A percentile compares a stretch with the other conserved stretches of the same genome.
Evolutionary conservation across 2,113 vertebrate species (phyloP).

Genomic region (Chiloscyllium plagiosum): DNA sequence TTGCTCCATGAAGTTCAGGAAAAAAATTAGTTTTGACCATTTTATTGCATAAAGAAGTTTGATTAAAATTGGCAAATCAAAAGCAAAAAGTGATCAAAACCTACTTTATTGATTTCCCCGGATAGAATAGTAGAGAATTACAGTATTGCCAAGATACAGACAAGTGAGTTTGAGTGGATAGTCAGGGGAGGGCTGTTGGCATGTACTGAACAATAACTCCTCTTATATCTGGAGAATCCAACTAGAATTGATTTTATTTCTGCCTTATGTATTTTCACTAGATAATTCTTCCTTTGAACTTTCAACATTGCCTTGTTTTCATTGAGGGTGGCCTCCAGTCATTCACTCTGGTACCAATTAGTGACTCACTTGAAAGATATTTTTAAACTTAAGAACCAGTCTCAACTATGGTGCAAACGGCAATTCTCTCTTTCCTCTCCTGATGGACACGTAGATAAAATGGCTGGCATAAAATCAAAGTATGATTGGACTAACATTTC

Average conservation of each 20-base stretch:
- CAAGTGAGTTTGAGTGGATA: neutral
- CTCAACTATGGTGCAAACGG: neutral
- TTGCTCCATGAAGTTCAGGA: neutral
- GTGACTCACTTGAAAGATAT: neutral
- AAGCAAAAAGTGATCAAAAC: neutral
- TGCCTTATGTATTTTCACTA: neutral
- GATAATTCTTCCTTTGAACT: neutral
- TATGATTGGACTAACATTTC: neutral
- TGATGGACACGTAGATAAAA: neutral
- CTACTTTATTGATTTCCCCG: neutral
- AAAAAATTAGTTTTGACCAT: neutral
- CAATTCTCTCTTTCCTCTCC: neutral
- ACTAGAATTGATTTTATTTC: neutral
- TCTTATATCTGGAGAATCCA: neutral
- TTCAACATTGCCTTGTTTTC: neutral
- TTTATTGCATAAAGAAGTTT: neutral
- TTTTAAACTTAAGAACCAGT: neutral
- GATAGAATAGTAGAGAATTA: neutral
- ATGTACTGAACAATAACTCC: neutral
- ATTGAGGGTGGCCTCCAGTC: neutral
- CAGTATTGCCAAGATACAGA: neutral
- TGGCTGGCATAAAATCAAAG: neutral
- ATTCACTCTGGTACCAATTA: conserved; percentile 20
- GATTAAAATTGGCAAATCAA: neutral
- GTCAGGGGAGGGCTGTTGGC: neutral